Percentiles rank a stretch among this genome's conserved stretches.
Conservation (phyloP, 2,797 vertebrate genomes). For the Nannoperca obscura region DNA sequence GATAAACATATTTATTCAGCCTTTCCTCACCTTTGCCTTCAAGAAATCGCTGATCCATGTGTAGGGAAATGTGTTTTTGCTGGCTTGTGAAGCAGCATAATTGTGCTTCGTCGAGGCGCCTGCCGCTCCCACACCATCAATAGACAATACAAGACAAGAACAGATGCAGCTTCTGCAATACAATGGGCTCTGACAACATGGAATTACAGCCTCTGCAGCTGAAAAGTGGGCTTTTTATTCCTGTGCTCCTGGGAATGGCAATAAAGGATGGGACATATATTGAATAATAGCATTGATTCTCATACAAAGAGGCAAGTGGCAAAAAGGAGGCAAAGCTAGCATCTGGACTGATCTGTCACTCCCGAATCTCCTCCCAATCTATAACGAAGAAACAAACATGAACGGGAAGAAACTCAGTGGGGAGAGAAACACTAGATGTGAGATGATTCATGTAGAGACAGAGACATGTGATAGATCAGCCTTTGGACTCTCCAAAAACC, state of each 20-base stretch:
- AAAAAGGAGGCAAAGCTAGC: slow-evolving; percentile 51
- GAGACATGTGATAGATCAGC: slow-evolving; percentile 49
- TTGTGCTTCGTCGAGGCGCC: slow-evolving; percentile 65
- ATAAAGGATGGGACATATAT: slow-evolving; percentile 56
- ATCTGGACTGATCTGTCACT: slow-evolving; percentile 57
- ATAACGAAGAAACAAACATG: slow-evolving; percentile 42
- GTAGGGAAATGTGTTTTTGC: slow-evolving; percentile 57
- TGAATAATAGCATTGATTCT: slow-evolving; percentile 66
- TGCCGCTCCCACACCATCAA: slow-evolving; percentile 70
- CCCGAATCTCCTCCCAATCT: slow-evolving; percentile 26
- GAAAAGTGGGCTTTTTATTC: slow-evolving; percentile 73
- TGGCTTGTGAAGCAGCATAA: slow-evolving; percentile 69
- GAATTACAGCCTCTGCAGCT: slow-evolving; percentile 77
- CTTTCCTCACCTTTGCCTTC: slow-evolving; percentile 65
- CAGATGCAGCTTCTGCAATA: slow-evolving; percentile 75
- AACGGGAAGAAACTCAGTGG: slow-evolving; percentile 27
- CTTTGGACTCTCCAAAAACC: slow-evolving; percentile 58
- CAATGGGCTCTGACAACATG: slow-evolving; percentile 79
- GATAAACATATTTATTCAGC: slow-evolving; percentile 72
- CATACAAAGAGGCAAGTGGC: slow-evolving; percentile 47
- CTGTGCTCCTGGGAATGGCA: slow-evolving; percentile 58
- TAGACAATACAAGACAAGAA: slow-evolving; percentile 70
- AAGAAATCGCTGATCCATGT: slow-evolving; percentile 65
- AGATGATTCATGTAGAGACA: slow-evolving; percentile 55
- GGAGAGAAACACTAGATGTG: slow-evolving; percentile 41